Evolutionary conservation across 2,113 vertebrate genomes (phyloP).

Genomic region (Nesogale talazaci): DNA sequence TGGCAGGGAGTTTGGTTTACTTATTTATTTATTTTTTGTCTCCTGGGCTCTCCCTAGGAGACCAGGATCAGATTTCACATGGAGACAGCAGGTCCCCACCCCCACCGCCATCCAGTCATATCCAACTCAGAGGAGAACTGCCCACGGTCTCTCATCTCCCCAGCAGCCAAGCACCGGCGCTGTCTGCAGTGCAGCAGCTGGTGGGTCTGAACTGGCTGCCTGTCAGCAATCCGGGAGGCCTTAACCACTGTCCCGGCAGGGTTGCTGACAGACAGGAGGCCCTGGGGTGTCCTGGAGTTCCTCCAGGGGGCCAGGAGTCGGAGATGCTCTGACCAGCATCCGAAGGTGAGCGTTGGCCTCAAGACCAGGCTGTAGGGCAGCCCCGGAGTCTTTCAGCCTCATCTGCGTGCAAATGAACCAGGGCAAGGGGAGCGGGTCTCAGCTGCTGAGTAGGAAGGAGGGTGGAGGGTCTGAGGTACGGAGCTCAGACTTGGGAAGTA

Average conservation of each 20-base stretch:
- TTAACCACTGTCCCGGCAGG: background rate
- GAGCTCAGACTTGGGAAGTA: background rate
- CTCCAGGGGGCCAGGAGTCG: background rate
- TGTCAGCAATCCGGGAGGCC: background rate
- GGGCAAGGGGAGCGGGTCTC: background rate
- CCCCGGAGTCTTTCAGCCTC: conserved; percentile 26
- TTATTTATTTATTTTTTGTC: no score
- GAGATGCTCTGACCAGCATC: background rate
- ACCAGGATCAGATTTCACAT: background rate
- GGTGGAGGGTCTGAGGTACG: background rate
- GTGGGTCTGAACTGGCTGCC: background rate
- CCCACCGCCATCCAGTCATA: background rate
- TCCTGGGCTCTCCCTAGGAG: background rate
- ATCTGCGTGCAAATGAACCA: background rate
- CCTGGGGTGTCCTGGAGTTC: background rate
- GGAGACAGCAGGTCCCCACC: background rate
- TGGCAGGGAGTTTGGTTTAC: no score
- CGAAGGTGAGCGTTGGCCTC: background rate
- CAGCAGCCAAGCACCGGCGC: background rate
- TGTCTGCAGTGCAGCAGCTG: background rate
- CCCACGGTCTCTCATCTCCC: background rate
- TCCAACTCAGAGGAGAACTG: background rate
- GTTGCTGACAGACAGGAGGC: background rate
- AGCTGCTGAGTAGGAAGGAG: background rate
- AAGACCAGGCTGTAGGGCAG: background rate